These are phyloP conservation scores for Gandaritis pyraliata DNA, from an alignment of 2,888 invertebrate genomes.

Conservation along the genomic window DNA sequence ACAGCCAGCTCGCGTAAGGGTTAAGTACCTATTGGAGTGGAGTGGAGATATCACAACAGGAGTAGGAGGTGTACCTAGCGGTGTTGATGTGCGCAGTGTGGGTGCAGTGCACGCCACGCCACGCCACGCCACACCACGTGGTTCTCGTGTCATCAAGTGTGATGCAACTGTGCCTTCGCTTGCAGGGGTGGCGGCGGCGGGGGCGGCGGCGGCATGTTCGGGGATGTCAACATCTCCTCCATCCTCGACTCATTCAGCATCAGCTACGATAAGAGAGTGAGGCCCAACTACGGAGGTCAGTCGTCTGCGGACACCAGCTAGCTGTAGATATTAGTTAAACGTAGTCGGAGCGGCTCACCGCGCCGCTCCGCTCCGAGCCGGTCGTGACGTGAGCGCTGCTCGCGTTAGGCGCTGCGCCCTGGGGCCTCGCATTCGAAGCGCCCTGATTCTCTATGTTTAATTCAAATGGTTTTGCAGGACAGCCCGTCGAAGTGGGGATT, in stretches of 20 bases:
- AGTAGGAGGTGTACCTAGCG: no score
- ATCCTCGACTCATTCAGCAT: constrained; percentile 96
- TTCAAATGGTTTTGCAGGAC: constrained; percentile 80
- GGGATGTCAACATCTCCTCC: constrained; percentile 95
- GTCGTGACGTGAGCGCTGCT: no score
- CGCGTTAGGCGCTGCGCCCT: neutral
- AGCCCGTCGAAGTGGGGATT: constrained; percentile 92
- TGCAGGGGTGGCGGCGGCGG: constrained; percentile 86
- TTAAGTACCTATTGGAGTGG: no score
- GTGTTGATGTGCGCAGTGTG: no score
- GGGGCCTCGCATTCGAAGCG: constrained; percentile 11
- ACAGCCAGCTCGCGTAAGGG: no score
- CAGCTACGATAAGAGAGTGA: constrained; percentile 98
- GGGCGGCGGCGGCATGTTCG: constrained; percentile 87
- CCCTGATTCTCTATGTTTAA: constrained; percentile 26
- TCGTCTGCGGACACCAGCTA: constrained; percentile 22
- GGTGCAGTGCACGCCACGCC: no score
- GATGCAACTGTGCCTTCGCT: constrained; percentile 34
- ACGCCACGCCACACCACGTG: no score
- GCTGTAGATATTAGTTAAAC: neutral
- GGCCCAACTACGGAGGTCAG: constrained; percentile 97
- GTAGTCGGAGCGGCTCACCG: neutral
- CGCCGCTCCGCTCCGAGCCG: neutral
- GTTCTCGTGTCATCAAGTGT: no score
- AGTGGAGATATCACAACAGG: no score